A percentile compares a stretch with the other conserved stretches of the same genome.
phyloP scores from a whole-genome alignment of 1,140 invertebrate species.

The Megalonaias nervosa region DNA sequence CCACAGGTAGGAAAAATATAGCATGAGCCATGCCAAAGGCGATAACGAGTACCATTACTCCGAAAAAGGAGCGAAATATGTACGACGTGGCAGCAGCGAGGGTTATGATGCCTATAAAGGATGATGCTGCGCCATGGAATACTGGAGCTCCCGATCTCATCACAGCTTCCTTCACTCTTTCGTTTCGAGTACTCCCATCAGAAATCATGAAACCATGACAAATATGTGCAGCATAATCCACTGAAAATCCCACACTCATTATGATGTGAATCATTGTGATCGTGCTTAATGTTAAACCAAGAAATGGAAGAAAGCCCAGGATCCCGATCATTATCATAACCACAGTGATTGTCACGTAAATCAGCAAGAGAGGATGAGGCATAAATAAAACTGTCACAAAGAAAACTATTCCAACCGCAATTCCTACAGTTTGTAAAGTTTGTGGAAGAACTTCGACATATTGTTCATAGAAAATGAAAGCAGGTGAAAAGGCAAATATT shows the following conservation, averaged over 20 bases:
- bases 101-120: constrained; percentile 91
- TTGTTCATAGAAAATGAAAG: constrained; percentile 73
- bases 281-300: constrained; percentile 95
- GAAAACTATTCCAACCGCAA: constrained; percentile 95
- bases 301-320: constrained; percentile 96
- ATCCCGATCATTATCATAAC: constrained; percentile 96
- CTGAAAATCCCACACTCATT: constrained; percentile 98
- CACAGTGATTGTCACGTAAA: constrained; percentile 97
- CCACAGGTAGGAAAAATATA: constrained; percentile 18
- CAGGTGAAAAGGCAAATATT: constrained; percentile 47
- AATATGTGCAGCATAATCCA: constrained; percentile 97
- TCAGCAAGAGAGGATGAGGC: constrained; percentile 91
- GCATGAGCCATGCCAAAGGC: constrained; percentile 18
- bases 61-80: constrained; percentile 98
- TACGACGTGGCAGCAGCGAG: constrained; percentile 93
- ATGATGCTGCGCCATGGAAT: constrained; percentile 93
- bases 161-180: constrained; percentile 88
- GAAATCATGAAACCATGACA: constrained; percentile 97
- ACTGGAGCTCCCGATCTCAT: constrained; percentile 94
- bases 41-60: constrained; percentile 82
- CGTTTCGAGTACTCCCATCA: constrained; percentile 64
- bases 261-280: constrained; percentile 99
- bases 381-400: constrained; percentile 96
- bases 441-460: constrained; percentile 95
- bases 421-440: constrained; percentile 92